phyloP scores from a whole-genome alignment of 1,140 invertebrate genomes.

The Cotesia chilonis region DNA sequence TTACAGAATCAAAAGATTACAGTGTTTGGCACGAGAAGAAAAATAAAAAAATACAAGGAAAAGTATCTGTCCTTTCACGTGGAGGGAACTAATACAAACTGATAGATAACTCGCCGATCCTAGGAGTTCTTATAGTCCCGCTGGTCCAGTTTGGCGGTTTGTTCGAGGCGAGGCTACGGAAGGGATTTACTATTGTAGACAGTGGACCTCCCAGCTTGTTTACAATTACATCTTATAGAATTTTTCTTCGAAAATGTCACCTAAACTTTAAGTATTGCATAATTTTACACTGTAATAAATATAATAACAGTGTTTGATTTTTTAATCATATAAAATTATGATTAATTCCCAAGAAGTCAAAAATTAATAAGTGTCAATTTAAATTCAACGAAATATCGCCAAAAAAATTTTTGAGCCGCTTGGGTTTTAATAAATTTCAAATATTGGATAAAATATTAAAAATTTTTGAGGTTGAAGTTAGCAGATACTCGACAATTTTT shows the following conservation, averaged over 20 bases:
- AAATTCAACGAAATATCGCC: too few relatives aligned
- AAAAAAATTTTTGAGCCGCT: too few relatives aligned
- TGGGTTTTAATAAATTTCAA: too few relatives aligned
- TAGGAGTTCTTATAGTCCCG: slow-evolving; percentile 53
- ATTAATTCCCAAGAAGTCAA: too few relatives aligned
- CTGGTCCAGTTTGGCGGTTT: slow-evolving; percentile 41
- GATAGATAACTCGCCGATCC: slow-evolving; percentile 48
- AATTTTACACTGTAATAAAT: too few relatives aligned
- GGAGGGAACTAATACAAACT: slow-evolving; percentile 48
- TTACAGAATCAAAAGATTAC: not conserved
- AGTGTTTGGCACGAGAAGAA: not conserved
- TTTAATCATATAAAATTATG: too few relatives aligned
- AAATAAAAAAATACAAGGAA: slow-evolving; percentile 30
- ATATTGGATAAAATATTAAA: too few relatives aligned
- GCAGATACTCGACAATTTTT: too few relatives aligned
- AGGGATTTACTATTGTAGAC: slow-evolving; percentile 44
- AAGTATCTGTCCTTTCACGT: slow-evolving; percentile 47
- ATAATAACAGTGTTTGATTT: too few relatives aligned
- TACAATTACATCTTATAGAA: slow-evolving; percentile 2
- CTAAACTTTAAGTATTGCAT: not conserved
- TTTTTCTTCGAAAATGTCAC: not conserved
- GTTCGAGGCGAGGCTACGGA: slow-evolving; percentile 36
- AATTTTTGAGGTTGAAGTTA: too few relatives aligned
- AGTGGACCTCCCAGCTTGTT: slow-evolving; percentile 31
- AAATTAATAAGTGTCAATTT: too few relatives aligned